Conservation (phyloP, 1,140 invertebrate species). For the Cyrtorhinus lividipennis region DNA sequence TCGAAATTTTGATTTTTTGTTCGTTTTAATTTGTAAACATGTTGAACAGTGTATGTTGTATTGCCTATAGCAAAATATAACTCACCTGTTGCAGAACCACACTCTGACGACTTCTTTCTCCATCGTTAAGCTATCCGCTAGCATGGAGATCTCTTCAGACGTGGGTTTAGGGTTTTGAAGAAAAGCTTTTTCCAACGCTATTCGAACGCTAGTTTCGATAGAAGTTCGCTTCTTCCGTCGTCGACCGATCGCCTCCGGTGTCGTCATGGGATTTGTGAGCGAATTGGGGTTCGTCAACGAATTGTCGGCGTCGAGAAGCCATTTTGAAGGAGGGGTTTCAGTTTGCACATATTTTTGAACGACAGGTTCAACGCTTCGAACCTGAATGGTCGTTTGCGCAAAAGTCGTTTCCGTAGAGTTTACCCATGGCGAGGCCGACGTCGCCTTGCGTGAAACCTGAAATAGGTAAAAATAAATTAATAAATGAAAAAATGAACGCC, state of each 20-base stretch:
- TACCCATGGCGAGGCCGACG: slow-evolving; percentile 95
- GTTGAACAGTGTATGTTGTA: too few species aligned
- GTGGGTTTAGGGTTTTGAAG: slow-evolving; percentile 92
- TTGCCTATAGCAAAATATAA: too few species aligned
- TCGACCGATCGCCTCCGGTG: slow-evolving; percentile 72
- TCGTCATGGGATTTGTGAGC: slow-evolving; percentile 56
- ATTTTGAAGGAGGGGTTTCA: slow-evolving; percentile 98
- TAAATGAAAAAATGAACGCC: too few species aligned
- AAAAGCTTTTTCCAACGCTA: slow-evolving; percentile 89
- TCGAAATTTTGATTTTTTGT: too few species aligned
- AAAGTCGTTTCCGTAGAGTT: slow-evolving; percentile 96
- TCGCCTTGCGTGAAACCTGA: slow-evolving; percentile 97
- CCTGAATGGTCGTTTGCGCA: slow-evolving; percentile 97
- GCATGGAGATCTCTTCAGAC: slow-evolving; percentile 82
- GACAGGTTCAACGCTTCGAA: slow-evolving; percentile 97
- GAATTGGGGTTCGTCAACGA: slow-evolving; percentile 66
- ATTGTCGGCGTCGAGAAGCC: slow-evolving; percentile 91
- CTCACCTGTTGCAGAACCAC: slow-evolving; percentile 87
- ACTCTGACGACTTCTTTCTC: slow-evolving; percentile 95
- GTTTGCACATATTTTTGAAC: slow-evolving; percentile 99
- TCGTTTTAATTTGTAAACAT: too few species aligned
- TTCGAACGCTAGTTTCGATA: slow-evolving; percentile 85
- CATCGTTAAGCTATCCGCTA: slow-evolving; percentile 85
- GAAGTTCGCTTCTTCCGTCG: slow-evolving; percentile 94
- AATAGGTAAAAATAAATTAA: too few species aligned